These are phyloP conservation scores for Prunella strophiata DNA, from an alignment of 2,797 vertebrate species.

Conservation along the genomic window DNA sequence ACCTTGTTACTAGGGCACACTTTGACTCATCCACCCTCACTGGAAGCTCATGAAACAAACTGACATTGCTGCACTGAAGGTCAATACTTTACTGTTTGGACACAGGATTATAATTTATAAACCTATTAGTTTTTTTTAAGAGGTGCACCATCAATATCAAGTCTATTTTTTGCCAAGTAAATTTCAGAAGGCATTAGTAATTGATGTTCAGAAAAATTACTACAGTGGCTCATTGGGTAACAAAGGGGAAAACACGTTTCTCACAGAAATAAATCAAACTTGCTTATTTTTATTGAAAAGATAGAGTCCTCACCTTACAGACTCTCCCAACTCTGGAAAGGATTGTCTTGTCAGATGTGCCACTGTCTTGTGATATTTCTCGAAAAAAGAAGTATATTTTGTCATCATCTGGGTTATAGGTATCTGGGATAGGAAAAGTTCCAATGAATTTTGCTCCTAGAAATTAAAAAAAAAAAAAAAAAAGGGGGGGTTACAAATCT, in stretches of 20 bases:
- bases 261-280: neutral
- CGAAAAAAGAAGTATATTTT: slow-evolving; percentile 99
- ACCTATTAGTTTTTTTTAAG: neutral
- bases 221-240: neutral
- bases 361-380: slow-evolving; percentile 91
- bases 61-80: neutral
- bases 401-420: slow-evolving; percentile 96
- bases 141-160: neutral
- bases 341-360: slow-evolving; percentile 88
- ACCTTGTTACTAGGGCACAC: neutral
- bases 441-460: slow-evolving; percentile 95
- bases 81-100: neutral
- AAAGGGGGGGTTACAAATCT: neutral
- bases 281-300: neutral
- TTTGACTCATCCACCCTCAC: neutral
- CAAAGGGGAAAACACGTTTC: neutral
- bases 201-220: neutral
- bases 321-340: slow-evolving; percentile 96
- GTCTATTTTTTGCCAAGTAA: neutral
- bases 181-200: neutral
- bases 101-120: neutral
- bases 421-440: slow-evolving; percentile 92
- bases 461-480: neutral
- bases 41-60: slow-evolving; percentile 5
- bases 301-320: slow-evolving; percentile 87